Base-by-base conservation (phyloP, 2,113 vertebrate genomes). In the Mesoclemmys tuberculata region DNA sequence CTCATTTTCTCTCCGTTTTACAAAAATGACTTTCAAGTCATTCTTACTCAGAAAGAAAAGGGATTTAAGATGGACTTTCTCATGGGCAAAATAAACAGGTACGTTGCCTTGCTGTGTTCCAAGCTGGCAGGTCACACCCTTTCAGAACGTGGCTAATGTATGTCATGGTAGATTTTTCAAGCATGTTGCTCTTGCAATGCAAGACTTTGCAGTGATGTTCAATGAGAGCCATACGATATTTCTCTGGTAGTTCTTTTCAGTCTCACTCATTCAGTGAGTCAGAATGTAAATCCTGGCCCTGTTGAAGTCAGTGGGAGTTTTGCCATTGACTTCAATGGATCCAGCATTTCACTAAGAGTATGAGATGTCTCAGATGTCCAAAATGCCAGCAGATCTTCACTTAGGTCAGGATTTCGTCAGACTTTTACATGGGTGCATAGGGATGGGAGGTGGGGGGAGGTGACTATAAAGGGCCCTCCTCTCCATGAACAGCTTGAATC, bases 1-100 rank as follows among this genome's bases (percentile, higher is more conserved):
- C 29, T 90, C 27, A 89, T 54, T 71, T 64, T 91, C 41, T n/a
- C 52, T 55, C 81, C 19, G 2, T 52, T 94, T 96, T 80, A 54
- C 35, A 74, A 51, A 89, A 85, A 46, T 85, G 26, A 8, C 61
- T 56, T 26, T 5, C 26, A 29, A 6, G 5, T 75, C 16, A 3
- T 78, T 58, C 78, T 19, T 54, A 89, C 41, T 94, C 55, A 85
- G 22, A 48, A 84, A 26, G 5, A 71, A 71, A 27, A 90, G 55
- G 16, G 19, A 48, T 82, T 92, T 93, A 71, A 68, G 55, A 5
- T 80, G 83, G 51, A 78, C 84, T 89, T 85, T 64, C 29, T 71
- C n/a, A 8, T 38, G 64, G 19, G 87, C 68, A 90, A 54, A 85
- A 90, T 35, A 29, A 5, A 35, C 35, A 11, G 85, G 11, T 35